phyloP scores from a whole-genome alignment of 2,797 vertebrate genomes.

The Sebastes wilsoni region DNA sequence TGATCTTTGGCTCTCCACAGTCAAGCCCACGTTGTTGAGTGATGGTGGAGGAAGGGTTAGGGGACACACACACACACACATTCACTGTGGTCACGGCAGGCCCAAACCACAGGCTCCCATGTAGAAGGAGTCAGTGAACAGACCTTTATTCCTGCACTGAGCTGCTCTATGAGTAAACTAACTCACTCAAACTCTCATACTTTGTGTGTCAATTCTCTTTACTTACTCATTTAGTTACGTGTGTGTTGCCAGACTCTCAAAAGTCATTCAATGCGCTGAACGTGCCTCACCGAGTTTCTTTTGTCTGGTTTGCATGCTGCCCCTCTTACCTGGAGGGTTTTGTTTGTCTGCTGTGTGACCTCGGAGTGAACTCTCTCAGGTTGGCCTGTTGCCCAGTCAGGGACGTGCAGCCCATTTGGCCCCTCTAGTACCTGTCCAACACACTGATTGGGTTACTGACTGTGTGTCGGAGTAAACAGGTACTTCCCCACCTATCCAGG shows the following conservation, averaged over 20 bases:
- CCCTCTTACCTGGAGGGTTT: constrained; percentile 20
- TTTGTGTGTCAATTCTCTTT: constrained; percentile 18
- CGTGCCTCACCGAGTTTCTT: not conserved
- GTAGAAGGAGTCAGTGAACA: constrained; percentile 70
- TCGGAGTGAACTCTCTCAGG: constrained; percentile 37
- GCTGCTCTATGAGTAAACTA: constrained; percentile 52
- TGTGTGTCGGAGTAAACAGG: constrained; percentile 59
- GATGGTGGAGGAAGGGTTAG: constrained; percentile 38
- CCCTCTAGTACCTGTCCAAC: constrained; percentile 47
- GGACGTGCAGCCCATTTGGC: constrained; percentile 32
- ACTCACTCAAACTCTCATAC: constrained; percentile 29
- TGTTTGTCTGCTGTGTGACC: constrained; percentile 45
- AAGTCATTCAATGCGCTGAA: not conserved
- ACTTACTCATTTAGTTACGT: constrained; percentile 13
- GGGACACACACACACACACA: constrained; percentile 14
- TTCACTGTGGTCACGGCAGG: constrained; percentile 61
- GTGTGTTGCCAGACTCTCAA: not conserved
- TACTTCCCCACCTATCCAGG: constrained; percentile 50
- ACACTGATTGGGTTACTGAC: constrained; percentile 58
- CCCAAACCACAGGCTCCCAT: constrained; percentile 73
- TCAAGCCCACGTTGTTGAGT: constrained; percentile 47
- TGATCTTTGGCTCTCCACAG: constrained; percentile 34
- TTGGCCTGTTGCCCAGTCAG: constrained; percentile 44
- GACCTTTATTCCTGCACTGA: constrained; percentile 64
- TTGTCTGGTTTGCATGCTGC: constrained; percentile 7